Conservation (phyloP, 2,113 vertebrate species). For the Cranoglanis bouderius region DNA sequence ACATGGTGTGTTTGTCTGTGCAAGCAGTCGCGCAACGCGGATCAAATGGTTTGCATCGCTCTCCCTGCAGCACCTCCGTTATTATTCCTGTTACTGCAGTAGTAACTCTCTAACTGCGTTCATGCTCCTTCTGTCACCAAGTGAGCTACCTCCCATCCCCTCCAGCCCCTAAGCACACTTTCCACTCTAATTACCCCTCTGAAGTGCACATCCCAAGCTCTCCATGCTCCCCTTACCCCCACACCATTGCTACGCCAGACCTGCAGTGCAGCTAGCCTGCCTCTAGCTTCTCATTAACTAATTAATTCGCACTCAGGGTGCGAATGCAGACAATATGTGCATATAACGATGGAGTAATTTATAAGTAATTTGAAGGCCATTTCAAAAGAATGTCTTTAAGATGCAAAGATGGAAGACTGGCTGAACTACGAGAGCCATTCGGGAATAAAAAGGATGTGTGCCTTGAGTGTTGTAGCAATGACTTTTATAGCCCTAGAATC, state of each 20-base stretch:
- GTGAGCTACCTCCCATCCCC: slow-evolving; percentile 45
- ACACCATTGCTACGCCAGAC: slow-evolving; percentile 49
- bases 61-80: slow-evolving; percentile 24
- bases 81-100: slow-evolving; percentile 31
- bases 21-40: slow-evolving; percentile 19
- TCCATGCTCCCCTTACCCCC: background rate
- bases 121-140: slow-evolving; percentile 50
- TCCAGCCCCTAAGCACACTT: slow-evolving; percentile 41
- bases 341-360: slow-evolving; percentile 56
- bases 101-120: slow-evolving; percentile 29
- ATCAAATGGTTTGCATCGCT: slow-evolving; percentile 35
- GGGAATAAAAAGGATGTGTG: slow-evolving; percentile 13
- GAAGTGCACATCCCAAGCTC: slow-evolving; percentile 33
- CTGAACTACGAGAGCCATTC: background rate
- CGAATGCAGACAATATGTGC: slow-evolving; percentile 56
- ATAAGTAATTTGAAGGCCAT: slow-evolving; percentile 54
- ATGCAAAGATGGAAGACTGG: slow-evolving; percentile 7
- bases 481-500: slow-evolving; percentile 11
- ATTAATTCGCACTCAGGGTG: slow-evolving; percentile 59
- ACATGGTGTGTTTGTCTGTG: slow-evolving; percentile 21
- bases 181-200: slow-evolving; percentile 57
- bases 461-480: slow-evolving; percentile 15
- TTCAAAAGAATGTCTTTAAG: slow-evolving; percentile 25
- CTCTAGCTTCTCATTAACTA: slow-evolving; percentile 58
- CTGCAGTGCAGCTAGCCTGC: slow-evolving; percentile 36